Evolutionary conservation across 2,888 invertebrate species (phyloP), one percentile per base, ranked within the genome.

Genomic region (Thecophora atra): DNA sequence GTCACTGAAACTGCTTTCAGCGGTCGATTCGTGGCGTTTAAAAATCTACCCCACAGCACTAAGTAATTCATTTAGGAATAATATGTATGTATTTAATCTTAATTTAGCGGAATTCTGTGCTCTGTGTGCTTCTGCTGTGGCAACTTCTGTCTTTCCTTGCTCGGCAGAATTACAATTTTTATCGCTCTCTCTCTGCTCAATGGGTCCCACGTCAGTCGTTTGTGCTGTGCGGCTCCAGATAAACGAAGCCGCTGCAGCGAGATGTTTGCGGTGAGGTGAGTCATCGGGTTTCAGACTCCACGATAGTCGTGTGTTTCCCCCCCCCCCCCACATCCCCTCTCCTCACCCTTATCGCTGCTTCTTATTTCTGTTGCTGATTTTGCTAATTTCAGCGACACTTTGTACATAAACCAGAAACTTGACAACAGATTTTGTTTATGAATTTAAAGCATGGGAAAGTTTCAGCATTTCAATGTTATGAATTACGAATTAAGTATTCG

Each of bases 131-230:
- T 19, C 26, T 17, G 13, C 52, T 52, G 66, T 30, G 26, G 17
- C 66, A 19, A 54, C 37, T 44, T 42, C n/a, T n/a, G n/a, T n/a
- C n/a, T 24, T 64, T 47, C 21, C 13, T 24, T 15, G 30, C 19
- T 37, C 21, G 37, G 67, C 56, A 37, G 26, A 54, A 56, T 37
- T 56, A 37, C 21, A 56, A 67, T 54, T 54, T 56, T 67, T 54
- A 67, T 67, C 56, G 42, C 67, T 19, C 15, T 67, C 42, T n/a
- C n/a, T n/a, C n/a, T n/a, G n/a, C 30, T 67, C 54, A 37, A 67
- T 54, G 54, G 19, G 67, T 67, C 67, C 67, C 67, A 28, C 54
- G 67, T 56, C 54, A 21, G 56, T 67, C 54, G 67, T 52, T 67
- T 30, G 56, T n/a, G 47, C 47, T 4, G 47, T 47, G 47, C 47